Percentiles rank a stretch among this genome's conserved stretches.
Conservation (phyloP, 2,113 vertebrate species). For the Silurus meridionalis region DNA sequence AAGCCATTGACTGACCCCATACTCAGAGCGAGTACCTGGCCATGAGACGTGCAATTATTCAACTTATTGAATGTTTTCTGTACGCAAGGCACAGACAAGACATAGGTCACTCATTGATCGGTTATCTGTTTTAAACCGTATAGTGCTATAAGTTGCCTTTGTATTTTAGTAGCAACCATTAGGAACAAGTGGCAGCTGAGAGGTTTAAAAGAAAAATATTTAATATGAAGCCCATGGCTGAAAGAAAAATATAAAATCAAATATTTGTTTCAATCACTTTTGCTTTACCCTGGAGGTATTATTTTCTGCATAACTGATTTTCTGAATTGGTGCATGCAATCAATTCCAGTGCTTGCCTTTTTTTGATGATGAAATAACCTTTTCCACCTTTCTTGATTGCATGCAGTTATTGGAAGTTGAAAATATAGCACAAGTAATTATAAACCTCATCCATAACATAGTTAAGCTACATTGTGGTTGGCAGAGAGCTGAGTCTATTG, state of each 20-base stretch:
- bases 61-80: constrained; percentile 49
- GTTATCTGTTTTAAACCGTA: constrained; percentile 18
- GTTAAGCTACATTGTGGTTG: constrained; percentile 66
- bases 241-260: constrained; percentile 9
- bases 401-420: constrained; percentile 59
- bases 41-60: constrained; percentile 47
- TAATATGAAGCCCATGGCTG: neutral
- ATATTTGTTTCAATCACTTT: constrained; percentile 34
- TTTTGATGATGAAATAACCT: constrained; percentile 59
- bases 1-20: constrained; percentile 64
- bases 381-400: constrained; percentile 57
- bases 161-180: constrained; percentile 2
- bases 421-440: constrained; percentile 67
- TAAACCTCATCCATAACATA: constrained; percentile 71
- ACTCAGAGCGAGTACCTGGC: constrained; percentile 39
- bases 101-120: constrained; percentile 41
- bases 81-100: constrained; percentile 40
- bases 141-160: constrained; percentile 4
- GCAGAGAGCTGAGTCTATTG: constrained; percentile 67
- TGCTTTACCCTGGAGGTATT: constrained; percentile 1
- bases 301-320: constrained; percentile 35
- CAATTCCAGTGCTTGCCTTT: constrained; percentile 47
- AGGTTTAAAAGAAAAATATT: neutral
- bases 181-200: neutral
- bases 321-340: constrained; percentile 43